Evolutionary conservation across 2,888 invertebrate genomes (phyloP), one percentile per base, ranked within the genome.

Genomic region (Boloria selene): DNA sequence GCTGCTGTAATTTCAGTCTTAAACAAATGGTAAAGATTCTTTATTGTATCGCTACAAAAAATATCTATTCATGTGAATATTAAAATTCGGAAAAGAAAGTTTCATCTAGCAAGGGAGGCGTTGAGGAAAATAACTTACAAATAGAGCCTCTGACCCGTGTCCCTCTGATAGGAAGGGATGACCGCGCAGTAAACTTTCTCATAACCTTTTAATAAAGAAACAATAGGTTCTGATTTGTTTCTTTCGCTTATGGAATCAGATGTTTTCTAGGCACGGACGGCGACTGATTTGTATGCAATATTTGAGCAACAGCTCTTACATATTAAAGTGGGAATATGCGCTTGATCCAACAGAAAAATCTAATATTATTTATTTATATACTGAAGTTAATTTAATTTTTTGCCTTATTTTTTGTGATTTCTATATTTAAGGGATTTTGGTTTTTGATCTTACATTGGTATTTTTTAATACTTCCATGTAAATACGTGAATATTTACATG

Each of bases 161-260:
- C 76, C 75, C 74, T 73, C 72, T 77, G 80, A 82, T 82, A 75
- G 78, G 75, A 77, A 78, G 73, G 76, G 77, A 80, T 81, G 79
- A 76, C 78, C 80, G 70, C 74, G 72, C 76, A 77, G 79, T 77
- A 79, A 79, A 82, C 75, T 81, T 81, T 76, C 78, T 80, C 77
- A 78, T 79, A 77, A 77, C 78, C 73, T 73, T 76, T 79, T 79
- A 82, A 84, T 84, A 83, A 78, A 78, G 77, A 79, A 84, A 80
- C 82, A 82, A 81, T 77, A 77, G 77, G 70, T 61, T 68, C 52
- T 61, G 44, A 61, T 58, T 63, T 65, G 53, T 59, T 61, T 69
- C 42, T 61, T 47, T 51, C 54, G 18, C 17, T 64, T 64, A 69
- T 61, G 45, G 58, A 51, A 61, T 61, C 47, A 18, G 14, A 61